Evolutionary conservation across 1,140 invertebrate species (phyloP).

Genomic region (Musca domestica): DNA sequence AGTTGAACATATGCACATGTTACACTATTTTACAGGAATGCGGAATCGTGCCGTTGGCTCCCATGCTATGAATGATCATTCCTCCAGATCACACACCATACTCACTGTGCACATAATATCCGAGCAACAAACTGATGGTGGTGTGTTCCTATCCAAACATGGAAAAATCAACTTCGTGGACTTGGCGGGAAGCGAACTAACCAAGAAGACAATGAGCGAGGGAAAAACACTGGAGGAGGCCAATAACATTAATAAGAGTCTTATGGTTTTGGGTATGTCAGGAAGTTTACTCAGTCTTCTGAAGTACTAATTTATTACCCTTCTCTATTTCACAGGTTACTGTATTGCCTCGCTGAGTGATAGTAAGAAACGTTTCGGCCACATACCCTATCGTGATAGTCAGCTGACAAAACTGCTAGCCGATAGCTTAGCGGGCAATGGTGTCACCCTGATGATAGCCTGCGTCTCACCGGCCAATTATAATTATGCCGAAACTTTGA

Average conservation of each 20-base stretch:
- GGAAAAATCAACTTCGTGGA: conserved; percentile 96
- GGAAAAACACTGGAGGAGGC: conserved; percentile 90
- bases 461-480: conserved; percentile 83
- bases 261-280: conserved; percentile 82
- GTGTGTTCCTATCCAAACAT: conserved; percentile 80
- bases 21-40: conserved; percentile 64
- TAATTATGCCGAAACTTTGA: conserved; percentile 86
- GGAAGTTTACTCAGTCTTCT: neutral
- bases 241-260: conserved; percentile 94
- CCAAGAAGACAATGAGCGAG: conserved; percentile 88
- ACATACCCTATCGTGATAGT: conserved; percentile 91
- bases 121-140: conserved; percentile 75
- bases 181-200: conserved; percentile 91
- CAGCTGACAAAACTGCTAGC: conserved; percentile 90
- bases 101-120: conserved; percentile 83
- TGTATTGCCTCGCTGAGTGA: conserved; percentile 91
- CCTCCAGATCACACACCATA: conserved; percentile 92
- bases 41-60: conserved; percentile 79
- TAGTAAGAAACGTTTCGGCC: conserved; percentile 72
- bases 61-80: conserved; percentile 96
- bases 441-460: conserved; percentile 93
- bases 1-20: no score
- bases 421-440: conserved; percentile 92
- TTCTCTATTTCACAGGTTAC: conserved; percentile 66
- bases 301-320: neutral